Evolutionary conservation across 2,797 vertebrate genomes (phyloP), one percentile per base, ranked within the genome.

Genomic region (Kryptolebias ocellatus): DNA sequence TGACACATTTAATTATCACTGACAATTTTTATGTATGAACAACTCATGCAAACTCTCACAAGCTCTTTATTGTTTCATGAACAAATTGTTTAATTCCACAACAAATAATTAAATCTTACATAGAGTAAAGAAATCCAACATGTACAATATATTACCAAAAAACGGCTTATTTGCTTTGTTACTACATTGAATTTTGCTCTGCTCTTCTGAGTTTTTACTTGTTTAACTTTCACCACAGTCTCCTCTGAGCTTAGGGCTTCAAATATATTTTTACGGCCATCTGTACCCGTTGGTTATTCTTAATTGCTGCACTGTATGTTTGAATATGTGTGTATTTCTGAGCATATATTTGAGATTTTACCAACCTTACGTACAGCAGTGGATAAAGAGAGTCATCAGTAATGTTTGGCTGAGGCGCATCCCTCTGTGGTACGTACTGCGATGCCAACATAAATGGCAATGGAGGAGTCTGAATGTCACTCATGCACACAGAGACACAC

Each of bases 261-360:
- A 92, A 91, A 90, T 90, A 88, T 86, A 86, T 91, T 92, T 92
- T 89, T 88, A 90, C 88, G 89, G 90, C 90, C 92, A 92, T 92
- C 90, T 94, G 91, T 79, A 88, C 90, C 89, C 90, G 84, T 92
- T 89, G 86, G 88, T 90, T 91, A 89, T 92, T 90, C 87, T 87
- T 92, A 92, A 92, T 91, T 85, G 64, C 84, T 88, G 86, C 72
- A 58, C 72, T 70, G 64, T 67, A 75, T 79, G 70, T 73, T 72
- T 71, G 61, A 12, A 76, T 67, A 52, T 71, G 69, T 71, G 71
- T 79, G 60, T 78, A 53, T 55, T 65, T 18, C 14, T 70, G 69
- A 17, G 47, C 64, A 44, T 53, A 67, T 67, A 46, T 55, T 79
- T 79, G 73, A 80, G 78, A 86, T 87, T 85, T 85, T 70, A 88